Conservation (phyloP, 2,888 invertebrate genomes). For the Odontomyia ornata region DNA sequence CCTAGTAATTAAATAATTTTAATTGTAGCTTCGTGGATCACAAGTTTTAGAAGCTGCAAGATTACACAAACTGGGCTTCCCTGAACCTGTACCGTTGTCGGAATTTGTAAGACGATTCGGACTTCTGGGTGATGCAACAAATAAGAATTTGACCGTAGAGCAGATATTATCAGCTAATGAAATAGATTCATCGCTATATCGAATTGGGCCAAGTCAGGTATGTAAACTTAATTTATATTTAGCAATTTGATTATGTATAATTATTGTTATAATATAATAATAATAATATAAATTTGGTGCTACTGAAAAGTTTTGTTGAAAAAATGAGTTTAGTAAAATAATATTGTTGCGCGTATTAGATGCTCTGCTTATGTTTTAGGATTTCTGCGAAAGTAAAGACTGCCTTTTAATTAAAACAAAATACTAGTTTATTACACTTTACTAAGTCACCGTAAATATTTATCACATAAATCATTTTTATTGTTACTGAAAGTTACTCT, state of each 20-base stretch:
- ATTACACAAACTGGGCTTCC: constrained; percentile 92
- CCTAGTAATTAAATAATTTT: constrained; percentile 47
- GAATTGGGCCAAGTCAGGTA: constrained; percentile 93
- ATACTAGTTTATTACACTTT: too few species aligned
- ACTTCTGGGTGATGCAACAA: constrained; percentile 64
- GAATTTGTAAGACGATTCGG: constrained; percentile 90
- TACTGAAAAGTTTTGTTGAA: too few species aligned
- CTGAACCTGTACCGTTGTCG: constrained; percentile 86
- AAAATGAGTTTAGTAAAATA: too few species aligned
- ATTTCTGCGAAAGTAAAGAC: too few species aligned
- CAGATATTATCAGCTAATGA: constrained; percentile 85
- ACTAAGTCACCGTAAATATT: too few species aligned
- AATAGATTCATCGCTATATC: constrained; percentile 84
- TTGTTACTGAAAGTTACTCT: too few species aligned
- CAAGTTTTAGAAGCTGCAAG: constrained; percentile 90
- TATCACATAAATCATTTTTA: too few species aligned
- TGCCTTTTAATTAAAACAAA: too few species aligned
- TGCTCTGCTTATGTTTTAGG: too few species aligned
- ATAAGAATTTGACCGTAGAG: constrained; percentile 71
- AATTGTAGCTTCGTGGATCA: constrained; percentile 81
- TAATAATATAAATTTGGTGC: too few species aligned
- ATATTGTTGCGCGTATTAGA: too few species aligned
- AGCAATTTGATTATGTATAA: not conserved
- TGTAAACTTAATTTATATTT: constrained; percentile 58
- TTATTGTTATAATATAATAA: not conserved